Base-by-base conservation (phyloP, 2,888 invertebrate genomes). In the Apotomis capreana region DNA sequence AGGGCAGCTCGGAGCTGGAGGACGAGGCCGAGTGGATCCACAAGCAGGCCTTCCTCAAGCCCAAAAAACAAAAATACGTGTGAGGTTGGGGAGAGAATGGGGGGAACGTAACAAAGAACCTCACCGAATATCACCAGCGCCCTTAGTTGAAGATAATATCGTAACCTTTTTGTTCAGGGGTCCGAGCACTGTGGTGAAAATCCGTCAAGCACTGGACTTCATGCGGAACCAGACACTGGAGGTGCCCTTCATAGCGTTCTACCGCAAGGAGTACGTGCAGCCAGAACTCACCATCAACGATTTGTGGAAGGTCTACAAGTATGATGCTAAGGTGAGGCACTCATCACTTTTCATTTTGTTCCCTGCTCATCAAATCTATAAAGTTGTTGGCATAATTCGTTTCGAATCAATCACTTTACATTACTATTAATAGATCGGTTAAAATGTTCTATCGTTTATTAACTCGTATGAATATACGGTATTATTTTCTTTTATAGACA, bases 21-120 rank as follows among this genome's bases (percentile, higher is more conserved):
- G 97, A 97, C 69, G 99, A 99, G 87, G 97, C 99, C 0, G 97
- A 98, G 80, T 99, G 99, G 99, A 99, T 99, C 76, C 98, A 98
- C 87, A 97, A 97, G 79, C 97, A 97, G 84, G 99, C 98, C 0
- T 99, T 99, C 91, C 95, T 96, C 78, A 97, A 96, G 78, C 95
- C 96, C 0, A n/a, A n/a, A n/a, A n/a, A n/a, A n/a, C n/a, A 15
- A 15, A 15, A 15, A 15, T 15, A 15, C 15, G 1, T 1, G 15
- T 15, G 15, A 15, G 15, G 15, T 15, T 15, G 15, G 0, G 0
- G 15, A 15, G 15, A 15, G 15, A 15, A 15, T 15, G 15, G 15
- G 15, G 15, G 15, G 15, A 1, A 15, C 15, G 15, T 15, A 15
- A 15, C 15, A 15, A 15, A 15, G 15, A 15, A 15, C 15, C 15